Conservation (phyloP, 2,888 invertebrate species). For the Allophyes oxyacanthae region DNA sequence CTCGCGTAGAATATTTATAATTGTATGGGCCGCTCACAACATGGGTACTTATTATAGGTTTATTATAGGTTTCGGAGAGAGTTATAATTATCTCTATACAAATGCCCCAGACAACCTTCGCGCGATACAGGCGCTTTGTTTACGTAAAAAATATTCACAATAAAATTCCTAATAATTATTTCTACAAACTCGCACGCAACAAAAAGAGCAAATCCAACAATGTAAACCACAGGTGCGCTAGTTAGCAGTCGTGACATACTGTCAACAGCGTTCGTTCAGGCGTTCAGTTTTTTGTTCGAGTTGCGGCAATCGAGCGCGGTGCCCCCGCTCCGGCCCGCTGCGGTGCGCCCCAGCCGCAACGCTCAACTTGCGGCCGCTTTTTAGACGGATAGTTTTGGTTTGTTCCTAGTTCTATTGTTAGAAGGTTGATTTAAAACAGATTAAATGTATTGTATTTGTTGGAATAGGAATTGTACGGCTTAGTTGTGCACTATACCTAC, state of each 20-base stretch:
- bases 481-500: not conserved
- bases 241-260: conserved; percentile 22
- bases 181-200: not conserved
- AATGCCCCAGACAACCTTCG: too few relatives aligned
- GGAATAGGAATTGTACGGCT: not conserved
- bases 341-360: conserved; percentile 10
- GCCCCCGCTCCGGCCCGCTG: not conserved
- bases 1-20: too few relatives aligned
- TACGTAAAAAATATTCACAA: too few relatives aligned
- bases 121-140: too few relatives aligned
- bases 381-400: conserved; percentile 24
- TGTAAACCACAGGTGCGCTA: conserved; percentile 13
- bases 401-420: conserved; percentile 19
- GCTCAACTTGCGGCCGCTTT: conserved; percentile 28
- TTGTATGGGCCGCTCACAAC: too few relatives aligned
- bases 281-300: conserved; percentile 33
- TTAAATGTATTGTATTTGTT: conserved; percentile 6
- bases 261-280: conserved; percentile 24
- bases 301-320: conserved; percentile 18
- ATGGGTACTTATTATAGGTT: too few relatives aligned
- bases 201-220: not conserved
- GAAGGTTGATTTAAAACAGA: conserved; percentile 24
- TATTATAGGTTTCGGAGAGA: too few relatives aligned
- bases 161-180: not conserved
- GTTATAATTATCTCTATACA: too few relatives aligned